phyloP scores from a whole-genome alignment of 2,888 invertebrate genomes.

The Cremastobaeus sp. region DNA sequence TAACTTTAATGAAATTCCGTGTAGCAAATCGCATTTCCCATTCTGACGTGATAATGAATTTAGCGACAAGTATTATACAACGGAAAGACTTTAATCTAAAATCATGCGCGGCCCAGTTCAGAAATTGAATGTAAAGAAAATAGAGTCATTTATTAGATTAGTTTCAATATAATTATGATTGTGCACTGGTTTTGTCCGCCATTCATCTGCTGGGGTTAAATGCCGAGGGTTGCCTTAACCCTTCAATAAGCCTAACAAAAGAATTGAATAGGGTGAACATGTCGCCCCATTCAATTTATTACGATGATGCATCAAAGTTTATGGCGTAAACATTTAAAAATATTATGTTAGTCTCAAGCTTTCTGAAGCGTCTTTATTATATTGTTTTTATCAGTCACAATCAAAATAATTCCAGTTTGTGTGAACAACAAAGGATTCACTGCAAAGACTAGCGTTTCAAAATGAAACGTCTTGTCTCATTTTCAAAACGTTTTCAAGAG shows the following conservation, averaged over 20 bases:
- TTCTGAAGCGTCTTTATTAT: too few species aligned
- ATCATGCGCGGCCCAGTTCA: neutral
- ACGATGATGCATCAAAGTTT: slow-evolving; percentile 16
- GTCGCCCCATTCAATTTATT: slow-evolving; percentile 34
- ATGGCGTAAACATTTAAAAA: slow-evolving; percentile 24
- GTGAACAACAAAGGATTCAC: too few species aligned
- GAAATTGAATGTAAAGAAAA: slow-evolving; percentile 10
- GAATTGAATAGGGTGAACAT: slow-evolving; percentile 25
- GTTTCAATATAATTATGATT: slow-evolving; percentile 37
- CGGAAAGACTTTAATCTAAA: neutral
- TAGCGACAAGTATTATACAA: too few species aligned
- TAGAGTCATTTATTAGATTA: slow-evolving; percentile 26
- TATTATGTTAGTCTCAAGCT: slow-evolving; percentile 21
- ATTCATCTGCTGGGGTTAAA: slow-evolving; percentile 28
- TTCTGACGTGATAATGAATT: too few species aligned
- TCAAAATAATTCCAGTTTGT: too few species aligned
- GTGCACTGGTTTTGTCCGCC: slow-evolving; percentile 15
- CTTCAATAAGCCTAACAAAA: slow-evolving; percentile 41
- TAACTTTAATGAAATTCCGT: too few species aligned
- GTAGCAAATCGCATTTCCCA: too few species aligned
- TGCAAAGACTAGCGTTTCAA: too few species aligned
- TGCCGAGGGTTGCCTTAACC: slow-evolving; percentile 44
- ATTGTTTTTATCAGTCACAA: too few species aligned
- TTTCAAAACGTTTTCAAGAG: too few species aligned
- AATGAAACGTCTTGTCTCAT: too few species aligned